Evolutionary conservation across 2,888 invertebrate species (phyloP), one percentile per base, ranked within the genome.

Genomic region (Phaonia tiefii): DNA sequence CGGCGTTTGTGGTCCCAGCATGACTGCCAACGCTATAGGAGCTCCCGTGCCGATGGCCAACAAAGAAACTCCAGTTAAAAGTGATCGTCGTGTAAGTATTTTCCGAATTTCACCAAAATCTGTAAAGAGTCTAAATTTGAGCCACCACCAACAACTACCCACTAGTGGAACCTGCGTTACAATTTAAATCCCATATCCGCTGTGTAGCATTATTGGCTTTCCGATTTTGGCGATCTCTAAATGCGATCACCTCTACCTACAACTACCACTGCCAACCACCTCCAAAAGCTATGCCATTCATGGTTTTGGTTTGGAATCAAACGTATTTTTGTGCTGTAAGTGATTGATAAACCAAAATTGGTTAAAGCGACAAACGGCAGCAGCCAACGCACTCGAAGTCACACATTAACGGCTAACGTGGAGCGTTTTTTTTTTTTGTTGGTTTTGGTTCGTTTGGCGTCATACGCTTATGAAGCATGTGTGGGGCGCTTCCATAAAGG

Each of bases 11-110:
- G 85, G 87, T 75, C 83, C 86, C 79, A 88, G 86, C 85, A 88
- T 90, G 88, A 87, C 86, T 76, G 86, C 88, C 83, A 90, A 88
- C 83, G 86, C 87, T 66, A 84, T 90, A 84, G 87, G 88, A 83
- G 85, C 87, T 79, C 87, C 89, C 63, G 87, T 86, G 49, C 84
- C 86, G 84, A 88, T 87, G 84, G 85, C 69, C 44, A 82, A 84
- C 73, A 86, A 87, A 85, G 86, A 86, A 80, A 84, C 87, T 72
- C 89, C 90, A 54, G 85, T 88, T 26, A 90, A 91, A 84, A 90
- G 89, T 84, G 90, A 90, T 87, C 90, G 90, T 86, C 88, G 90
- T 88, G 90, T 90, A 90, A 89, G 90, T 91, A 79, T 84, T 83
- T 80, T 67, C 54, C 3, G 49, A 58, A 22, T n/a, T 17, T 17